Percentiles rank a stretch among this genome's conserved stretches.
Evolutionary conservation across 2,888 invertebrate species (phyloP).

Genomic region (Epinotia demarniana): DNA sequence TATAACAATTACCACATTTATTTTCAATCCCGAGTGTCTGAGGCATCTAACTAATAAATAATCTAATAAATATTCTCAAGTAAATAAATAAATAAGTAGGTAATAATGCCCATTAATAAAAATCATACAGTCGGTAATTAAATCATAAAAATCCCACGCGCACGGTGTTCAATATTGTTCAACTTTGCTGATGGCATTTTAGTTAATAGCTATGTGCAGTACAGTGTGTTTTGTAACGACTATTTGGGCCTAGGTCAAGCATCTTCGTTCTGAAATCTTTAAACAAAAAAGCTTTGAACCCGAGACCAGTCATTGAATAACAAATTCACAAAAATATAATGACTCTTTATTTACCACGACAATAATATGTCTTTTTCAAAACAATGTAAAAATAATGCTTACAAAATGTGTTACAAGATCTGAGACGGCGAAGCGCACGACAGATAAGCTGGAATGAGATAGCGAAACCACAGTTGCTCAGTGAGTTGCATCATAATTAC

Average conservation of each 20-base stretch:
- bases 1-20: too few relatives aligned
- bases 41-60: too few relatives aligned
- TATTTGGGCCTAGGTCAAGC: slow-evolving; percentile 20
- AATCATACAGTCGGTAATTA: not conserved
- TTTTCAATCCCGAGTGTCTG: too few relatives aligned
- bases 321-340: slow-evolving; percentile 11
- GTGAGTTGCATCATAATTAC: slow-evolving; percentile 39
- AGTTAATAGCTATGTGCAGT: not conserved
- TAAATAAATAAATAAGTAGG: too few relatives aligned
- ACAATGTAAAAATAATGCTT: slow-evolving; percentile 29
- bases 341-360: slow-evolving; percentile 28
- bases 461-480: slow-evolving; percentile 32
- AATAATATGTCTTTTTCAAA: slow-evolving; percentile 35
- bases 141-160: not conserved
- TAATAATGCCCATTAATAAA: too few relatives aligned
- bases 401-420: slow-evolving; percentile 39
- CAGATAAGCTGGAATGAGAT: slow-evolving; percentile 34
- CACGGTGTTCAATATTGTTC: not conserved
- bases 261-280: slow-evolving; percentile 4
- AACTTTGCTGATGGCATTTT: not conserved
- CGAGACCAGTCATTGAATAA: slow-evolving; percentile 10
- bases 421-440: slow-evolving; percentile 28
- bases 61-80: too few relatives aligned
- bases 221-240: not conserved
- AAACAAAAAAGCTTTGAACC: slow-evolving; percentile 9